A percentile compares a stretch with the other conserved stretches of the same genome.
Evolutionary conservation across 2,888 invertebrate species (phyloP).

Genomic region (Rhagophthalmus giganteus): DNA sequence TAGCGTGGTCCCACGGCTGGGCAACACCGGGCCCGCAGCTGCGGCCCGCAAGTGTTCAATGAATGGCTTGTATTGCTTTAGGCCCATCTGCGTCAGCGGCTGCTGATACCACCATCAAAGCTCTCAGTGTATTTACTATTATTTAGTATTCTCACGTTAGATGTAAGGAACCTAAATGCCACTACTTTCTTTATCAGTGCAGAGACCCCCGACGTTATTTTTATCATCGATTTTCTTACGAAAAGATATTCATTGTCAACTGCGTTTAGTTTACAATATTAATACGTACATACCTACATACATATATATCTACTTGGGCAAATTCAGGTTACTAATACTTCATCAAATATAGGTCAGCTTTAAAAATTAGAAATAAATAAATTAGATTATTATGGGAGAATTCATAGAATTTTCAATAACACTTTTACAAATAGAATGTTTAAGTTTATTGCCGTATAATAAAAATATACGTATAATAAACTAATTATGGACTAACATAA

Average conservation of each 20-base stretch:
- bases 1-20: conserved; percentile 41
- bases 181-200: conserved; percentile 22
- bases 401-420: no score
- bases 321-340: no score
- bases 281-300: no score
- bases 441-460: no score
- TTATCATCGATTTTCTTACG: conserved; percentile 14
- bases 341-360: no score
- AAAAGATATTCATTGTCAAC: conserved; percentile 9
- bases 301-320: background rate
- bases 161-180: conserved; percentile 23
- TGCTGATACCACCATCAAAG: conserved; percentile 33
- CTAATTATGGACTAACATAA: no score
- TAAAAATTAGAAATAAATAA: no score
- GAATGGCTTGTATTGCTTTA: conserved; percentile 40
- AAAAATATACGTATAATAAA: no score
- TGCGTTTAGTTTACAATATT: no score
- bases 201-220: conserved; percentile 11
- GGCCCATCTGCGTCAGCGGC: conserved; percentile 31
- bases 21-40: conserved; percentile 46
- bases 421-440: no score
- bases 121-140: conserved; percentile 29
- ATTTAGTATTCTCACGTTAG: conserved; percentile 29
- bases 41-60: conserved; percentile 50
- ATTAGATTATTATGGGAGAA: no score